These are phyloP conservation scores for Noctua pronuba DNA, from an alignment of 2,888 invertebrate species.

Conservation along the genomic window DNA sequence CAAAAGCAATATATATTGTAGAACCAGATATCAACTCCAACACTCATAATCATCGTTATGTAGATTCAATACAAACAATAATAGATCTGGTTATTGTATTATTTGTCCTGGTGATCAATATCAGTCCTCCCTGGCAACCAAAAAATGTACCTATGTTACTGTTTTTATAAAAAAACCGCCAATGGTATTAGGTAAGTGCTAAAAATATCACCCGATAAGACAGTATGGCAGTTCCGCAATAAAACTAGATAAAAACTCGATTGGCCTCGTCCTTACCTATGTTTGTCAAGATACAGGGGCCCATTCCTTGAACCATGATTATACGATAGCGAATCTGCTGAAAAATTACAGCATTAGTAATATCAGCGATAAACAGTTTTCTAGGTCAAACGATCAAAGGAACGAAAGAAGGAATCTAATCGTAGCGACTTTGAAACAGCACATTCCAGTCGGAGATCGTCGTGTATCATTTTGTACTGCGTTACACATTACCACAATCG, in stretches of 20 bases:
- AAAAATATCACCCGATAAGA: background rate
- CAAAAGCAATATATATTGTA: background rate
- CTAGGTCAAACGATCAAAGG: background rate
- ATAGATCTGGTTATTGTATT: background rate
- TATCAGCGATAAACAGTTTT: slow-evolving; percentile 8
- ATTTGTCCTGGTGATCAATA: background rate
- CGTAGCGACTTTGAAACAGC: background rate
- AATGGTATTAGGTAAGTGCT: background rate
- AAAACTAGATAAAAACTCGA: slow-evolving; percentile 11
- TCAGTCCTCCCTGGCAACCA: background rate
- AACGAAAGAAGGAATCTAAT: background rate
- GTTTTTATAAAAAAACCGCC: background rate
- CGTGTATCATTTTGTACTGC: background rate
- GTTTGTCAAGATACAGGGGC: slow-evolving; percentile 16
- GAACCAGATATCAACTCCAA: background rate
- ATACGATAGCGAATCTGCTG: slow-evolving; percentile 7
- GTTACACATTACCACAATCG: slow-evolving; percentile 1
- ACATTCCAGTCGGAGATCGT: background rate
- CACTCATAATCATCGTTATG: background rate
- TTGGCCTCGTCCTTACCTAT: slow-evolving; percentile 17
- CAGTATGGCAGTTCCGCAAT: slow-evolving; percentile 9
- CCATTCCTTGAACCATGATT: slow-evolving; percentile 15
- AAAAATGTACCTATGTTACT: background rate
- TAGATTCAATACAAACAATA: background rate
- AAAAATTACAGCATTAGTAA: background rate